phyloP scores from a whole-genome alignment of 2,888 invertebrate species.

The Liposcelis brunnea region DNA sequence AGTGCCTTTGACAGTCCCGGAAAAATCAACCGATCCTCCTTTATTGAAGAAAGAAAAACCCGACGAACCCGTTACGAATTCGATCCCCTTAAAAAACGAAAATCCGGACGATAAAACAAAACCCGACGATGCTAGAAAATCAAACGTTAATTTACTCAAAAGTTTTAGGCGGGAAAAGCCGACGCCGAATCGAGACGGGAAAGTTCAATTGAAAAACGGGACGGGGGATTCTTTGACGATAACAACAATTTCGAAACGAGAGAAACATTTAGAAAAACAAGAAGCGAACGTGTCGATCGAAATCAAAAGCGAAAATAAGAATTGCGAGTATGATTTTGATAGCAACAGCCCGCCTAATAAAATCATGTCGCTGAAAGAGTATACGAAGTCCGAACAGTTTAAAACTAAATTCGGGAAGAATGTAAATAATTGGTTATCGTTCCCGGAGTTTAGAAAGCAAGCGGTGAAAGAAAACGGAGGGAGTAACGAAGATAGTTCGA shows the following conservation, averaged over 20 bases:
- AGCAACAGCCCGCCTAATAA: neutral
- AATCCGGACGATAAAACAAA: neutral
- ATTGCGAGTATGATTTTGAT: conserved; percentile 5
- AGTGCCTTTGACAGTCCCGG: neutral
- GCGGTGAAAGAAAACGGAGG: neutral
- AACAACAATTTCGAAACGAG: neutral
- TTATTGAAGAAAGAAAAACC: neutral
- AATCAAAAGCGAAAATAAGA: neutral
- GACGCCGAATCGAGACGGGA: neutral
- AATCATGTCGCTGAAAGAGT: conserved; percentile 8
- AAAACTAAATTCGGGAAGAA: neutral
- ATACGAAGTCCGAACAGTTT: conserved; percentile 2
- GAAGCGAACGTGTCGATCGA: conserved; percentile 6
- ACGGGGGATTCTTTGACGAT: neutral
- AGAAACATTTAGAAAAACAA: neutral
- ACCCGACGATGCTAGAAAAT: neutral
- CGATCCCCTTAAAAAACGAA: too few relatives aligned
- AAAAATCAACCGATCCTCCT: neutral
- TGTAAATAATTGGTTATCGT: neutral
- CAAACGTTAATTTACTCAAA: conserved; percentile 1
- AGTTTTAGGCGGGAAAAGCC: neutral
- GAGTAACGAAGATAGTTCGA: neutral
- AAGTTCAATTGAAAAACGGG: neutral
- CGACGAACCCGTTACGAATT: neutral
- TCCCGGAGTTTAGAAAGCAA: neutral